Percentiles rank a stretch among this genome's conserved stretches.
These are phyloP conservation scores for Poecilia wingei DNA, from an alignment of 2,797 vertebrate genomes.

Conservation along the genomic window DNA sequence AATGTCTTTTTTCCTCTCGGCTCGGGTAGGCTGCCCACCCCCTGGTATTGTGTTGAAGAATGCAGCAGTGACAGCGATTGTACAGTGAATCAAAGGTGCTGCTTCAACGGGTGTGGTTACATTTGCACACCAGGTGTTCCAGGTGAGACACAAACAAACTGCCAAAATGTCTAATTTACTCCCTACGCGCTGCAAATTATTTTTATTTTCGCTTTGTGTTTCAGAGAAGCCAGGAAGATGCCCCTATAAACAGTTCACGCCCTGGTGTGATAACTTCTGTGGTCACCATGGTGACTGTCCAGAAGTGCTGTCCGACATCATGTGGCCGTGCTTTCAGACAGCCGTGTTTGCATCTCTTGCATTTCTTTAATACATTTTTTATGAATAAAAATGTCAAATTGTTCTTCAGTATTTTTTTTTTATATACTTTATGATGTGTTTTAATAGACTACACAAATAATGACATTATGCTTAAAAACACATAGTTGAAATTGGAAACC, in stretches of 20 bases:
- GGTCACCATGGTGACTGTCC: background rate
- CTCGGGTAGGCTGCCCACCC: background rate
- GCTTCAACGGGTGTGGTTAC: conserved; percentile 3
- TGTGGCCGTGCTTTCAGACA: background rate
- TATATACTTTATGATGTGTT: background rate
- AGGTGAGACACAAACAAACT: background rate
- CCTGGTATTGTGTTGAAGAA: background rate
- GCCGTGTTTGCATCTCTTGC: background rate
- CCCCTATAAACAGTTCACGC: rapidly evolving
- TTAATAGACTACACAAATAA: background rate
- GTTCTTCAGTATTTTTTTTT: background rate
- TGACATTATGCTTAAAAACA: background rate
- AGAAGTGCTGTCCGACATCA: background rate
- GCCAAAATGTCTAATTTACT: background rate
- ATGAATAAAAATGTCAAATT: background rate
- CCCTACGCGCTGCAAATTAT: background rate
- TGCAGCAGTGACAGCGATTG: background rate
- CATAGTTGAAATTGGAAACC: background rate
- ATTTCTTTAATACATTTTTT: background rate
- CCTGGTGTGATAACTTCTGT: background rate
- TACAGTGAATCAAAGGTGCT: background rate
- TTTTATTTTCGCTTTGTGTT: background rate
- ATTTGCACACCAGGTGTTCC: background rate
- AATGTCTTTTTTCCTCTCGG: background rate
- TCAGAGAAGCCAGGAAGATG: background rate